phyloP scores from a whole-genome alignment of 2,797 vertebrate species.

The Pantherophis vulpinus region DNA sequence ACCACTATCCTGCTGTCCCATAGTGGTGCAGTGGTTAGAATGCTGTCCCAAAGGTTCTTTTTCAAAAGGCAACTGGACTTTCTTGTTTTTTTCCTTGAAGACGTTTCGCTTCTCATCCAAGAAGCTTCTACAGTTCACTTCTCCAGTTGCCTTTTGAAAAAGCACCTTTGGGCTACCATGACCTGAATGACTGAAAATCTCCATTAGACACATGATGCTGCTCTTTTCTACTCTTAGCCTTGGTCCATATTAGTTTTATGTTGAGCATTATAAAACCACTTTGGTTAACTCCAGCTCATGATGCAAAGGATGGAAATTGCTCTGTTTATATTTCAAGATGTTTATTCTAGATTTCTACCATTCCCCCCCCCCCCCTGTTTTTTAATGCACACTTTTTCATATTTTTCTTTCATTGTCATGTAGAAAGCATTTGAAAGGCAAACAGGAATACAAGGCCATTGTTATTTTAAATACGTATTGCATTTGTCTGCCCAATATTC shows the following conservation, averaged over 20 bases:
- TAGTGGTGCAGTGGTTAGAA: too few species aligned
- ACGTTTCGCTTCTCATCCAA: neutral
- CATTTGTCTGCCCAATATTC: constrained; percentile 78
- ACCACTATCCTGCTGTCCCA: neutral
- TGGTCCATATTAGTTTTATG: constrained; percentile 27
- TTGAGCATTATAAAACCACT: constrained; percentile 49
- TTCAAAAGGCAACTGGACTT: constrained; percentile 12
- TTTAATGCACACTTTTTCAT: neutral
- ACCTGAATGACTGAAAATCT: neutral
- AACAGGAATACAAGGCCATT: constrained; percentile 77
- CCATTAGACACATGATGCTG: neutral
- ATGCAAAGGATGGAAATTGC: constrained; percentile 59
- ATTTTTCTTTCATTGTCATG: constrained; percentile 71
- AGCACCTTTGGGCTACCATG: neutral
- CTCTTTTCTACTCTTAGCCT: neutral
- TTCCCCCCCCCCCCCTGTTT: neutral
- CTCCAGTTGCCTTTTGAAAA: neutral
- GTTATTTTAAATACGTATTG: constrained; percentile 82
- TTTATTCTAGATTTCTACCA: constrained; percentile 48
- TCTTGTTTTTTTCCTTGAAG: neutral
- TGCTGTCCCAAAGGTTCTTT: neutral
- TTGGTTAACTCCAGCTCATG: constrained; percentile 13
- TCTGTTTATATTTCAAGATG: constrained; percentile 60
- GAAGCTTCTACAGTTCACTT: neutral
- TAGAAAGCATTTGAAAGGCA: constrained; percentile 73